Base-by-base conservation (phyloP, 2,888 invertebrate genomes). In the Eustalomyia histrio region DNA sequence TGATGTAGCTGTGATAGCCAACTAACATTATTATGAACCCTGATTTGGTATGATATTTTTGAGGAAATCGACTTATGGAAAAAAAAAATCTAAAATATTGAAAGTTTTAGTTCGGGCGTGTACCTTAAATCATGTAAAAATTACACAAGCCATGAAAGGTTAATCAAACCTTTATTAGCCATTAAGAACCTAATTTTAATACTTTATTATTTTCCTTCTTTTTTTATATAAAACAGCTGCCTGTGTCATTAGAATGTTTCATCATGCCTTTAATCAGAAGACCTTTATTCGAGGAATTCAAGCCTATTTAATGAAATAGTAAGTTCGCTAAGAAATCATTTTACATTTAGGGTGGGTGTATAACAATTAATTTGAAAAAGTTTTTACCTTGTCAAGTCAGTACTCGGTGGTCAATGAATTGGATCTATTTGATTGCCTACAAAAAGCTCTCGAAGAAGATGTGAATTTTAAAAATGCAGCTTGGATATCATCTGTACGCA, bases 401-500 rank as follows among this genome's bases (percentile, higher is more conserved):
- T 90, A 88, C 83, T 84, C 84, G 79, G 87, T 85, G 83, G 90
- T 86, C 58, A 89, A 86, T 69, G 90, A 90, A 81, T 60, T 86
- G 24, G 84, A 89, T 76, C 85, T 90, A 10, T 89, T 89, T 65
- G 85, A 86, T 47, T 76, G 84, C 0, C 75, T 90, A n/a, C 89
- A 90, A 79, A 61, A 52, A 14, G 86, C 86, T 2, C 57, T 89
- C 4, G 78, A 85, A 12, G 86, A 87, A 55, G 87, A 88, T 35
- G 60, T 69, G 8, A 72, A 65, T 1, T 83, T 86, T n/a, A 61
- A 43, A 12, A 60, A 81, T 9, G 73, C 83, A 3, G 21, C 82
- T 1, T 86, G 89, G 76, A 64, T 86, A 76, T 5, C 86, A 86
- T 1, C 87, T 90, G 43, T 94, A 92, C 86, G 90, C 87, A 86